Conservation (phyloP, 2,888 invertebrate genomes). For the Phorcus lineatus region DNA sequence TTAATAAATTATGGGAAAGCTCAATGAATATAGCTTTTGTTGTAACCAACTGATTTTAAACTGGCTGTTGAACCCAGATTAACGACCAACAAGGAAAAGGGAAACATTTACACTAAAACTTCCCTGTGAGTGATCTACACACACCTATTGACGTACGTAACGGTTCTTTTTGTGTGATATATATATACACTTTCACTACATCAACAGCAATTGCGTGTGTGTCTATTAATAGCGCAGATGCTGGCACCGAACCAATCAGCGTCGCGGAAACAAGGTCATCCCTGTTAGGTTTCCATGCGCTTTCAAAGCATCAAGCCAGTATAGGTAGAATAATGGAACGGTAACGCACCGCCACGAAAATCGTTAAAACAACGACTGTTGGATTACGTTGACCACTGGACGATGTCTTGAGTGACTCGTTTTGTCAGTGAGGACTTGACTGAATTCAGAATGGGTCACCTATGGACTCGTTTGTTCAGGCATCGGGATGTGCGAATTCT, state of each 20-base stretch:
- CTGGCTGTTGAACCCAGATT: too few relatives aligned
- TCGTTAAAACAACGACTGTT: neutral
- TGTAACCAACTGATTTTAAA: too few relatives aligned
- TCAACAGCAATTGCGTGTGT: neutral
- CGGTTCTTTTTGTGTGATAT: too few relatives aligned
- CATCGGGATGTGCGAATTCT: conserved; percentile 57
- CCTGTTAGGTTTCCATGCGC: neutral
- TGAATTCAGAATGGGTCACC: conserved; percentile 47
- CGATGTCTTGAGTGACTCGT: too few relatives aligned
- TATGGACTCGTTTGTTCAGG: conserved; percentile 56
- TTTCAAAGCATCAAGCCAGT: neutral
- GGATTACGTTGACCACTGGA: neutral
- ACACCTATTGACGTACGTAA: too few relatives aligned
- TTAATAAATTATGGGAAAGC: too few relatives aligned
- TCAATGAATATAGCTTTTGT: too few relatives aligned
- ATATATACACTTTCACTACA: too few relatives aligned
- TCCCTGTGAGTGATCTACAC: too few relatives aligned
- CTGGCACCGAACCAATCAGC: neutral
- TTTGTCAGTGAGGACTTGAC: neutral
- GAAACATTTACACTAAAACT: too few relatives aligned
- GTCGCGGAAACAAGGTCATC: neutral
- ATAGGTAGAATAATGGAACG: neutral
- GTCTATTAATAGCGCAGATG: neutral
- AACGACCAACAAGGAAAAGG: too few relatives aligned
- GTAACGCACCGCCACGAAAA: neutral